A percentile compares a stretch with the other conserved stretches of the same genome.
Conservation (phyloP, 2,888 invertebrate genomes). For the Zootermopsis nevadensis region DNA sequence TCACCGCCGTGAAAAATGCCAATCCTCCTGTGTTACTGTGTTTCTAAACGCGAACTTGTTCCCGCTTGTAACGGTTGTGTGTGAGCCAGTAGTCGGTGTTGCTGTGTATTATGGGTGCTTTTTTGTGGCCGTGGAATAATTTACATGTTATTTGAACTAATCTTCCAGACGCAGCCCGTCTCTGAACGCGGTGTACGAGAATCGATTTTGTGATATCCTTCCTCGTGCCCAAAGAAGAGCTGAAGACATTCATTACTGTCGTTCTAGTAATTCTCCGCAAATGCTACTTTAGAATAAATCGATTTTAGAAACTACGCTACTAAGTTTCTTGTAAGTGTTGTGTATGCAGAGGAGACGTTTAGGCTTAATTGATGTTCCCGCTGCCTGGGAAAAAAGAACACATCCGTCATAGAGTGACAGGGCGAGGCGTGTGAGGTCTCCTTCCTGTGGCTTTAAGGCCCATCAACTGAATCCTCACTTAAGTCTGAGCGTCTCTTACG, state of each 20-base stretch:
- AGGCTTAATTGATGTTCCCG: neutral
- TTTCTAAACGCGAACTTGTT: no score
- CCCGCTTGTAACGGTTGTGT: no score
- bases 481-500: neutral
- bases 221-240: neutral
- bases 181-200: neutral
- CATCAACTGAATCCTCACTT: slow-evolving; percentile 6
- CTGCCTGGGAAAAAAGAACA: neutral
- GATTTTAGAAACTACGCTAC: neutral
- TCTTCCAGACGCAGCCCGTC: neutral
- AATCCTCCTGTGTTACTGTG: no score
- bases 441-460: slow-evolving; percentile 10
- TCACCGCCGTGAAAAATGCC: no score
- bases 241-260: slow-evolving; percentile 10
- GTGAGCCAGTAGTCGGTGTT: no score
- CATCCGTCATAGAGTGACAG: slow-evolving; percentile 21
- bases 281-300: neutral
- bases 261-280: neutral
- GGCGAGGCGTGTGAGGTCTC: neutral
- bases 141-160: neutral
- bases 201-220: neutral
- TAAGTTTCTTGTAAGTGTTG: no score
- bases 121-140: neutral
- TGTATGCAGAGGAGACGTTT: neutral
- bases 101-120: no score